A percentile compares a stretch with the other conserved stretches of the same genome.
These are phyloP conservation scores for Rhipidura dahli DNA, from an alignment of 2,113 vertebrate genomes.

Conservation along the genomic window DNA sequence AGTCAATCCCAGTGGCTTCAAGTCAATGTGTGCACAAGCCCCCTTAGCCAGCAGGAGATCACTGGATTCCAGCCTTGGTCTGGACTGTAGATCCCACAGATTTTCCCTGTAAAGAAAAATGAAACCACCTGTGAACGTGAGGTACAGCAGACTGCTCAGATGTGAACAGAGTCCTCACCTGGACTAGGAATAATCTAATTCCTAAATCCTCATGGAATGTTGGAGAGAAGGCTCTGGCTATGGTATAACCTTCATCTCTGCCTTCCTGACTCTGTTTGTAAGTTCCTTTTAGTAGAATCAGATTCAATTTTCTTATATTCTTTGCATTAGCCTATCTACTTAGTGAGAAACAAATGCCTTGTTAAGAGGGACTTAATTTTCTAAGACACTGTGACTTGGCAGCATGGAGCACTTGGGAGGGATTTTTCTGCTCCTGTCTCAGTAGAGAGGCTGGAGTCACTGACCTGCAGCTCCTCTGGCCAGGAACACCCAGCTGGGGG, in stretches of 20 bases:
- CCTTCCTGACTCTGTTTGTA: not conserved
- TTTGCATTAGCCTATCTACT: not conserved
- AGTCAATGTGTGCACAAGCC: not conserved
- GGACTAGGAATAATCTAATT: not conserved
- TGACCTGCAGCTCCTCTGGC: not conserved
- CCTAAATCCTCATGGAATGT: not conserved
- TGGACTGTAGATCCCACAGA: not conserved
- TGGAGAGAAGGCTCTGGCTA: not conserved
- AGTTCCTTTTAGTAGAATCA: constrained; percentile 11
- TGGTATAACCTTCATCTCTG: not conserved
- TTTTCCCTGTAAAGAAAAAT: not conserved
- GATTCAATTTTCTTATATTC: not conserved
- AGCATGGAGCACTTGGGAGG: not conserved
- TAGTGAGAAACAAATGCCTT: not conserved
- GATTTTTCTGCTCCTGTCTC: not conserved
- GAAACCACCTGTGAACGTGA: not conserved
- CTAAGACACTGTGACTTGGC: constrained; percentile 7
- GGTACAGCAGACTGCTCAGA: not conserved
- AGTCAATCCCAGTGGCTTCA: not conserved
- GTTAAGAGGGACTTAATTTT: not conserved
- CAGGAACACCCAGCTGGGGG: not conserved
- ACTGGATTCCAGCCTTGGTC: not conserved
- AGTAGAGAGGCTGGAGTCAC: not conserved
- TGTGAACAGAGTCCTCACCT: not conserved
- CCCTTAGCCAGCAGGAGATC: not conserved